Evolutionary conservation across 2,797 vertebrate genomes (phyloP).

Genomic region (Echiichthys vipera): DNA sequence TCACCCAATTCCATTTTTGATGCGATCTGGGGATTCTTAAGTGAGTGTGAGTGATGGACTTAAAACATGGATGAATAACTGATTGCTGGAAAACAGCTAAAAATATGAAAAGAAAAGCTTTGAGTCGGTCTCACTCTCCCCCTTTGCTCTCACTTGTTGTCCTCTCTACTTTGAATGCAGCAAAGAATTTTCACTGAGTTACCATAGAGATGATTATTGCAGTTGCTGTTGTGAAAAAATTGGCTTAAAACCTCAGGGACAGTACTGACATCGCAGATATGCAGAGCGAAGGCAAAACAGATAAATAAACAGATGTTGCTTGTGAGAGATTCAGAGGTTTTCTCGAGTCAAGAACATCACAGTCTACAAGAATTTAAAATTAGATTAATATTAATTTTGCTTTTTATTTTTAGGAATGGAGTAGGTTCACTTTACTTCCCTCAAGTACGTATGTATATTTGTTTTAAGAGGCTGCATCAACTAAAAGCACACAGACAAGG

Average conservation of each 20-base stretch:
- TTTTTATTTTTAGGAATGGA: slow-evolving; percentile 12
- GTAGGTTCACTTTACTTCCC: slow-evolving; percentile 13
- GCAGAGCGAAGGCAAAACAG: slow-evolving; percentile 37
- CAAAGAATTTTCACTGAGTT: slow-evolving; percentile 65
- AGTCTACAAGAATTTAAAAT: slow-evolving; percentile 22
- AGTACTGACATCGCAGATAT: slow-evolving; percentile 50
- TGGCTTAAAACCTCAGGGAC: slow-evolving; percentile 68
- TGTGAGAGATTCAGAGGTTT: slow-evolving; percentile 17
- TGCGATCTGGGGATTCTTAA: slow-evolving; percentile 64
- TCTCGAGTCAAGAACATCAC: slow-evolving; percentile 35
- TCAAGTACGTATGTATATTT: slow-evolving; percentile 34
- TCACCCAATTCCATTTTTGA: slow-evolving; percentile 63
- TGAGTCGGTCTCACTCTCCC: slow-evolving; percentile 11
- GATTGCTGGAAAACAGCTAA: slow-evolving; percentile 67
- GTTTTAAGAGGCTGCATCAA: slow-evolving; percentile 35
- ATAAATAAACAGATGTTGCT: slow-evolving; percentile 41
- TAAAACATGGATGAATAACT: slow-evolving; percentile 72
- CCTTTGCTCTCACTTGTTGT: slow-evolving; percentile 49
- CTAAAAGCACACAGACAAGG: slow-evolving; percentile 33
- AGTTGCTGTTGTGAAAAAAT: slow-evolving; percentile 68
- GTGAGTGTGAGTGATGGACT: slow-evolving; percentile 67
- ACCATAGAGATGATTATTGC: slow-evolving; percentile 75
- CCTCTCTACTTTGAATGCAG: slow-evolving; percentile 59
- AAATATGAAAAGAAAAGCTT: slow-evolving; percentile 70
- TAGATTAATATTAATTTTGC: slow-evolving; percentile 34